Evolutionary conservation across 2,888 invertebrate genomes (phyloP), one percentile per base, ranked within the genome.

Genomic region (Agrypnus murinus): DNA sequence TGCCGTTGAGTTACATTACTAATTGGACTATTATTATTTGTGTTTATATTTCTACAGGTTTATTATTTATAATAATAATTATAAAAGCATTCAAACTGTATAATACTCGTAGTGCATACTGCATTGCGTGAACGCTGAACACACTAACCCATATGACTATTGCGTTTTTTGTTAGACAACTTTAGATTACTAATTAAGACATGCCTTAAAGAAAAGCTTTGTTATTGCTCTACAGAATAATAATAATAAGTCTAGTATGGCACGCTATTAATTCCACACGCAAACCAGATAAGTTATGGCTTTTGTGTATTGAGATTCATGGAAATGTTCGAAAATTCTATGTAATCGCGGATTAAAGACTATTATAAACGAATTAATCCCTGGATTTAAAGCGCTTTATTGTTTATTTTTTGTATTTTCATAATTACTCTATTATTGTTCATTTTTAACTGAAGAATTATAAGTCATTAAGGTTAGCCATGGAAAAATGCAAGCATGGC

Each of bases 171-270:
- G 9, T 14, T 46, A 32, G 45, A 45, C 45, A 17, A 17, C 45
- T 15, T 14, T 45, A 10, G 45, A 60, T 60, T 60, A 17, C 14
- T 60, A 60, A 60, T 60, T 60, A 60, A 60, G 45, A 32, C 55
- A 55, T 55, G 19, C 55, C 36, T 9, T 17, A 55, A 55, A 36
- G 36, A 55, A 55, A 17, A 32, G 31, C 14, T 31, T 32, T 25
- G 25, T 19, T 31, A 50, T n/a, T 12, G 50, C 50, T 25, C 5
- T 50, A 50, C 31, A 6, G 50, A 46, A 46, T 46, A 46, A 46
- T 46, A 46, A 46, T 46, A 10, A 19, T 8, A 9, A 45, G 10
- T 15, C 46, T 15, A 46, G 3, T 19, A 19, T 19, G 19, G 8
- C 17, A 46, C 45, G 45, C 19, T 19, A 46, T 46, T 46, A 19